These are phyloP conservation scores for Danionella cerebrum DNA, from an alignment of 2,113 vertebrate genomes.

Conservation along the genomic window DNA sequence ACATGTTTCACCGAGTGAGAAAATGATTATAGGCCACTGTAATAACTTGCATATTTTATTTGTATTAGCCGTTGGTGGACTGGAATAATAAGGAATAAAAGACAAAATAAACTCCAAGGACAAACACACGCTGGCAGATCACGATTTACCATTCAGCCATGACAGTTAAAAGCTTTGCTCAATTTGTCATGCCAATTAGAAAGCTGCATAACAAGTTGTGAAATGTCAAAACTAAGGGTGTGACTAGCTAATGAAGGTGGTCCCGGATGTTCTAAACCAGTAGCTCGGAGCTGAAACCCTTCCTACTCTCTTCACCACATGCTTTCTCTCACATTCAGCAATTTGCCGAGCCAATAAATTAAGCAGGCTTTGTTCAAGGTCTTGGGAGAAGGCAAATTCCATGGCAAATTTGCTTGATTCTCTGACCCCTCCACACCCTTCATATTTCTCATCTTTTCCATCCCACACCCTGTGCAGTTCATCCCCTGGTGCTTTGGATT, in stretches of 20 bases:
- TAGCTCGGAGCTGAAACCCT: conserved; percentile 41
- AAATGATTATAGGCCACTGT: background rate
- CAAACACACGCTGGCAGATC: conserved; percentile 26
- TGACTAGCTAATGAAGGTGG: conserved; percentile 62
- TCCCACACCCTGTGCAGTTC: conserved; percentile 7
- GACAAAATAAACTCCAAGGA: background rate
- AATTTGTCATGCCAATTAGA: conserved; percentile 62
- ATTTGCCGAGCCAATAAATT: conserved; percentile 60
- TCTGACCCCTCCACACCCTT: conserved; percentile 39
- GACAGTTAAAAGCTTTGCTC: conserved; percentile 29
- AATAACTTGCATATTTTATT: background rate
- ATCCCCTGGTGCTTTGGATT: conserved; percentile 20
- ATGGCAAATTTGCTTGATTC: conserved; percentile 40
- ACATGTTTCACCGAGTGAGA: no score
- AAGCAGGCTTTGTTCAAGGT: conserved; percentile 45
- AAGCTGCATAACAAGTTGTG: conserved; percentile 51
- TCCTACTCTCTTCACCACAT: background rate
- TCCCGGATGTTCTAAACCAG: conserved; percentile 52
- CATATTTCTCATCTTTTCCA: conserved; percentile 11
- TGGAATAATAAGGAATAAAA: background rate
- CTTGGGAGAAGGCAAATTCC: conserved; percentile 54
- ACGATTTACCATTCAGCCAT: conserved; percentile 28
- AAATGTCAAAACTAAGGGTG: conserved; percentile 64
- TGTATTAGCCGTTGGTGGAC: background rate
- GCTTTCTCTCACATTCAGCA: conserved; percentile 46